These are phyloP conservation scores for Hafferia zeledoni DNA, from an alignment of 2,797 vertebrate species.

Conservation along the genomic window DNA sequence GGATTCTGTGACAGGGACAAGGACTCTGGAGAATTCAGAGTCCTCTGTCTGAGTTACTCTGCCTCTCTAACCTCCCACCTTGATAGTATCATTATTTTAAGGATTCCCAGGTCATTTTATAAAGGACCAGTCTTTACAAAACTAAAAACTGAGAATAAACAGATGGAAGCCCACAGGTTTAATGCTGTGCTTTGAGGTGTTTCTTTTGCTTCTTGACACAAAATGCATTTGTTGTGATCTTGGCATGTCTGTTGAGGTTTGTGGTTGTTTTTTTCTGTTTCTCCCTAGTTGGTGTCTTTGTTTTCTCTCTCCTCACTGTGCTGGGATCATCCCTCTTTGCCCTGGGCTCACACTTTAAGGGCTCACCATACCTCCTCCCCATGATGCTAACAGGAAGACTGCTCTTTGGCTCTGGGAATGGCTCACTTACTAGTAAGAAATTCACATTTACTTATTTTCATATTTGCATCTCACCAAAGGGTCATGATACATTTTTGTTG, in stretches of 20 bases:
- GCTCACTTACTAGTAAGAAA: slow-evolving; percentile 83
- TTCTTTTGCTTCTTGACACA: neutral
- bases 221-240: neutral
- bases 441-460: neutral
- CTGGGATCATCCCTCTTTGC: slow-evolving; percentile 85
- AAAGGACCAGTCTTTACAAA: neutral
- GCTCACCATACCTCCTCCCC: slow-evolving; percentile 81
- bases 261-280: neutral
- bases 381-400: slow-evolving; percentile 85
- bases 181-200: neutral
- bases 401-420: slow-evolving; percentile 86
- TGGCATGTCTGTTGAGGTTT: neutral
- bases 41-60: neutral
- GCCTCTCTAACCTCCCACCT: neutral
- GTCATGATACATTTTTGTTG: neutral
- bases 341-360: slow-evolving; percentile 86
- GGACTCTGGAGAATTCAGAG: neutral
- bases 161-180: neutral
- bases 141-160: neutral
- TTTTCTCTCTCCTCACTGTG: slow-evolving; percentile 85
- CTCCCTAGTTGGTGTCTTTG: slow-evolving; percentile 81
- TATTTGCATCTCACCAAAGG: neutral
- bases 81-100: neutral
- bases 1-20: neutral
- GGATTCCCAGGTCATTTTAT: neutral